Percentiles rank a stretch among this genome's conserved stretches.
These are phyloP conservation scores for Odontocolon sp. DNA, from an alignment of 2,888 invertebrate species.

Conservation along the genomic window DNA sequence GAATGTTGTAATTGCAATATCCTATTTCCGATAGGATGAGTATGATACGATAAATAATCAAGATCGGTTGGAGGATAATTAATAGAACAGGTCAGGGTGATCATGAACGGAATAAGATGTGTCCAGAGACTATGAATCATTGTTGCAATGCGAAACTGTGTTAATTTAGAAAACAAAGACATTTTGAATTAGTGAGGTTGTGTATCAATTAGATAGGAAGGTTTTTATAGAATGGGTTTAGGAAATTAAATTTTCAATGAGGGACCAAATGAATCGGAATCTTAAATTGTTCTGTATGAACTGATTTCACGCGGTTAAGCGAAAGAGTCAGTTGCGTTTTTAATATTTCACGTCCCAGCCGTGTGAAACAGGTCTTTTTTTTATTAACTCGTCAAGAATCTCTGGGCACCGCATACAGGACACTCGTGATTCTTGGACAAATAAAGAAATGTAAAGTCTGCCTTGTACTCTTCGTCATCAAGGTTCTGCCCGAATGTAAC, in stretches of 20 bases:
- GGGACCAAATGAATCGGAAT: neutral
- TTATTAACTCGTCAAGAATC: neutral
- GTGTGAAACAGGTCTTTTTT: neutral
- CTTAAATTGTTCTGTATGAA: neutral
- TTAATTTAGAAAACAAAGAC: no score
- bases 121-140: no score
- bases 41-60: slow-evolving; percentile 22
- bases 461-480: slow-evolving; percentile 53
- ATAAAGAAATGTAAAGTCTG: slow-evolving; percentile 69
- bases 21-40: slow-evolving; percentile 18
- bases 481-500: slow-evolving; percentile 33
- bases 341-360: slow-evolving; percentile 6
- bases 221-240: no score
- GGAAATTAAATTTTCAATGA: no score
- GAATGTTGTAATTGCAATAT: slow-evolving; percentile 53
- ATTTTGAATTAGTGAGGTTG: no score
- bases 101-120: neutral
- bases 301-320: slow-evolving; percentile 15
- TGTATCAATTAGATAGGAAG: no score
- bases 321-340: slow-evolving; percentile 32
- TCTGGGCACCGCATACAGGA: slow-evolving; percentile 18
- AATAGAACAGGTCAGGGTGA: slow-evolving; percentile 17
- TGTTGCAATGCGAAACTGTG: no score
- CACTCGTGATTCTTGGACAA: slow-evolving; percentile 61
- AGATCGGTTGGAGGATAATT: slow-evolving; percentile 11